phyloP scores from a whole-genome alignment of 2,113 vertebrate genomes.

The Trachemys scripta region DNA sequence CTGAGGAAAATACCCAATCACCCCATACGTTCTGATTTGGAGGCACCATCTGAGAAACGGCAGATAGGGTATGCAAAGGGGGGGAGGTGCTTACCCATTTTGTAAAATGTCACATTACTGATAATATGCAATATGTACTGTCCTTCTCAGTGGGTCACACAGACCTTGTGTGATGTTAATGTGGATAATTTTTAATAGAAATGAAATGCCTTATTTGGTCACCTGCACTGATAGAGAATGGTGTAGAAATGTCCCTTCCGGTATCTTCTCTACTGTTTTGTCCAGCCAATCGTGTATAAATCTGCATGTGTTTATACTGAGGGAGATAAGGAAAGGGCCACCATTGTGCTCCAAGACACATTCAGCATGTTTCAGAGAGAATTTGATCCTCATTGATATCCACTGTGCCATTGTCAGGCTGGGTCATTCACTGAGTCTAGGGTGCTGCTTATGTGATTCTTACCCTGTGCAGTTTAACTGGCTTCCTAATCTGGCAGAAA shows the following conservation, averaged over 20 bases:
- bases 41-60: not conserved
- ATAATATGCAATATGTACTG: not conserved
- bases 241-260: not conserved
- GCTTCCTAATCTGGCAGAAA: not conserved
- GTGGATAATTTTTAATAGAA: constrained; percentile 29
- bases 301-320: not conserved
- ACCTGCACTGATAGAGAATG: accelerated
- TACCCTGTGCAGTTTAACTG: accelerated
- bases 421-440: accelerated
- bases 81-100: not conserved
- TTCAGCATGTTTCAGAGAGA: accelerated
- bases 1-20: not conserved
- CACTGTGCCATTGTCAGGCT: accelerated
- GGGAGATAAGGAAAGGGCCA: accelerated
- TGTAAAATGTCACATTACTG: not conserved
- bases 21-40: not conserved
- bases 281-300: not conserved
- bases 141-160: too few relatives aligned
- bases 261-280: not conserved
- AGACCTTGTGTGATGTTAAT: too few relatives aligned
- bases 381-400: not conserved
- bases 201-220: not conserved
- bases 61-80: not conserved
- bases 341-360: not conserved
- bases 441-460: not conserved